Evolutionary conservation across 2,113 vertebrate genomes (phyloP).

Genomic region (Loxodonta africana): DNA sequence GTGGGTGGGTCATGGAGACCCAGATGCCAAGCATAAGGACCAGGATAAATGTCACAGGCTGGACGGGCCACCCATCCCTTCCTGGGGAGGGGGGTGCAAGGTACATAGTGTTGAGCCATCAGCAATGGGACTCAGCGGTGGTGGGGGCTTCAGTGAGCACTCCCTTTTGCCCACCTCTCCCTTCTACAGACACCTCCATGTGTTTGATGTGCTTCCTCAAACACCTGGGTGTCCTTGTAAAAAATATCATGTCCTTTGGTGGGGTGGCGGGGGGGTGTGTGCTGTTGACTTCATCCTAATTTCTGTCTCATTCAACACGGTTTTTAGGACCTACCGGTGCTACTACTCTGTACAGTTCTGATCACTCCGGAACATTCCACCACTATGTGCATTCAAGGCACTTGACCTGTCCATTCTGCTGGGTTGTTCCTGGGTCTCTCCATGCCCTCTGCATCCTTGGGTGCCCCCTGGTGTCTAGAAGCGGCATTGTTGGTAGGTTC

Average conservation of each 20-base stretch:
- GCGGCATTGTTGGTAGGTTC: neutral
- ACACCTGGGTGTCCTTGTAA: neutral
- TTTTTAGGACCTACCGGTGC: neutral
- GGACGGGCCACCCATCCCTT: too few relatives aligned
- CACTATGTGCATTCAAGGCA: neutral
- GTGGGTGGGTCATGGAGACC: too few relatives aligned
- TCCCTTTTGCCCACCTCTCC: neutral
- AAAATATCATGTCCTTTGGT: neutral
- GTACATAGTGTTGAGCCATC: neutral
- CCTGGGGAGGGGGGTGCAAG: too few relatives aligned
- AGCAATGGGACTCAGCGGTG: neutral
- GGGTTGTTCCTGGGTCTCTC: rapidly evolving
- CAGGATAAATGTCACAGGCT: too few relatives aligned
- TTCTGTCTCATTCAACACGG: rapidly evolving
- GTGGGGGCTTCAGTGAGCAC: neutral
- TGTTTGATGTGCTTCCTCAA: too few relatives aligned
- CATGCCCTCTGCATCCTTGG: rapidly evolving
- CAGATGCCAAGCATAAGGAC: too few relatives aligned
- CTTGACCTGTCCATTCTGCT: neutral
- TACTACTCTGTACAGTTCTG: neutral
- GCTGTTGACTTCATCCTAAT: rapidly evolving
- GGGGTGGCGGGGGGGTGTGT: rapidly evolving
- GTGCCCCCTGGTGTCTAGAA: neutral
- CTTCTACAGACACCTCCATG: neutral
- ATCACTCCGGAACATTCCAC: rapidly evolving